Percentiles rank a stretch among this genome's conserved stretches.
phyloP scores from a whole-genome alignment of 2,797 vertebrate species.

The Crocodylus rhombifer region DNA sequence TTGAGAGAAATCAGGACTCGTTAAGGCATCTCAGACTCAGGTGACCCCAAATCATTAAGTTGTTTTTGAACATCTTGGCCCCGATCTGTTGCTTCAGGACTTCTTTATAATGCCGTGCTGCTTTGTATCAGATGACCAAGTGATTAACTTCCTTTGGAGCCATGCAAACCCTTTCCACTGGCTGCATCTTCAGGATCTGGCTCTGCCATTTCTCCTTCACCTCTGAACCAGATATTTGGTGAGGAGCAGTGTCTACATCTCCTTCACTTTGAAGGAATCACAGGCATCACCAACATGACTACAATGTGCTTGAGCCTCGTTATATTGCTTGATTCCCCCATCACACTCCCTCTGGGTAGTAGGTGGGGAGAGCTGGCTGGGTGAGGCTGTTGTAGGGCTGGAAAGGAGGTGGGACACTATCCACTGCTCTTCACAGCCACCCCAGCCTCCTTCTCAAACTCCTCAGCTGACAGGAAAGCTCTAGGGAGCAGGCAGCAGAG shows the following conservation, averaged over 20 bases:
- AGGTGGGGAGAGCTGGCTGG: not conserved
- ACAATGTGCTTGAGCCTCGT: not conserved
- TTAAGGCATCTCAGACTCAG: no score
- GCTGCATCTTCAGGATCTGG: not conserved
- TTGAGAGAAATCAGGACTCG: not conserved
- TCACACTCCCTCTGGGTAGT: not conserved
- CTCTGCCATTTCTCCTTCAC: not conserved
- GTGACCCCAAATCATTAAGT: not conserved
- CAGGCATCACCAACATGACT: not conserved
- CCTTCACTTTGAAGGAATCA: not conserved
- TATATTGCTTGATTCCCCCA: not conserved
- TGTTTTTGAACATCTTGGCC: not conserved
- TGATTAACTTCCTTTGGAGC: no score
- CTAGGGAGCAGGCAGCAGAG: not conserved
- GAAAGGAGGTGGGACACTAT: not conserved
- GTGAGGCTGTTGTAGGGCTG: no score
- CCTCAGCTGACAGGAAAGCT: not conserved
- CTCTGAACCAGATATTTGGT: not conserved
- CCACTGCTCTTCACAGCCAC: not conserved
- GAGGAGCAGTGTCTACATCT: not conserved
- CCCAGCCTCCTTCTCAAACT: not conserved
- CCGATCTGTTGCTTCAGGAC: not conserved
- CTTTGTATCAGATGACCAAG: not conserved
- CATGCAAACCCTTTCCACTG: not conserved
- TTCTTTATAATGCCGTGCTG: not conserved